A percentile compares a stretch with the other conserved stretches of the same genome.
Evolutionary conservation across 2,113 vertebrate species (phyloP).

Genomic region (Ardeotis arabs): DNA sequence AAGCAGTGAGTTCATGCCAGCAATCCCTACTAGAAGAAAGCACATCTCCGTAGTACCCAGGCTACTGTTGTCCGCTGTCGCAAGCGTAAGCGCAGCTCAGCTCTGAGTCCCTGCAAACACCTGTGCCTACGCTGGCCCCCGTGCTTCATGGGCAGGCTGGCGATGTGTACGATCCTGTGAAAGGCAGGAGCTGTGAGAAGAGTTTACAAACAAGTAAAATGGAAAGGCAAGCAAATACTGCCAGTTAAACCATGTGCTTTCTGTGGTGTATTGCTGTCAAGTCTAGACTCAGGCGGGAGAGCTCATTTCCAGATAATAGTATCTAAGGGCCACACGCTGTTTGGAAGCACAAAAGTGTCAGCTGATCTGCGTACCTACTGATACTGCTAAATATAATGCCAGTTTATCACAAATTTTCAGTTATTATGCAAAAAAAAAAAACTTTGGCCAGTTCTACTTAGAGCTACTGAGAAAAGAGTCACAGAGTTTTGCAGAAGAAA

Average conservation of each 20-base stretch:
- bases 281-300: background rate
- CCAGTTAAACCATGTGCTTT: background rate
- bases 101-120: background rate
- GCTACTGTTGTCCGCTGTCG: fast-evolving
- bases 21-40: background rate
- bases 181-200: background rate
- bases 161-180: fast-evolving
- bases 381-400: background rate
- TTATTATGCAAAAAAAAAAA: background rate
- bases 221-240: background rate
- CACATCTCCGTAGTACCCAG: fast-evolving
- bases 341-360: background rate
- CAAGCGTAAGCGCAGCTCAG: background rate
- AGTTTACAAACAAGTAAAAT: background rate
- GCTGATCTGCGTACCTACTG: background rate
- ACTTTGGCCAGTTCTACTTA: background rate
- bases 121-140: fast-evolving
- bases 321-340: background rate
- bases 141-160: background rate
- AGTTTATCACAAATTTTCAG: background rate
- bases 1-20: background rate
- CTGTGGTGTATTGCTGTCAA: background rate
- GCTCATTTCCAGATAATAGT: background rate
- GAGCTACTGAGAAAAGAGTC: background rate
- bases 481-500: background rate